A percentile compares a stretch with the other conserved stretches of the same genome.
These are phyloP conservation scores for Cassiopea andromeda DNA, from an alignment of 30 jellyfish, hydroid and myxozoan genomes.

Conservation along the genomic window DNA sequence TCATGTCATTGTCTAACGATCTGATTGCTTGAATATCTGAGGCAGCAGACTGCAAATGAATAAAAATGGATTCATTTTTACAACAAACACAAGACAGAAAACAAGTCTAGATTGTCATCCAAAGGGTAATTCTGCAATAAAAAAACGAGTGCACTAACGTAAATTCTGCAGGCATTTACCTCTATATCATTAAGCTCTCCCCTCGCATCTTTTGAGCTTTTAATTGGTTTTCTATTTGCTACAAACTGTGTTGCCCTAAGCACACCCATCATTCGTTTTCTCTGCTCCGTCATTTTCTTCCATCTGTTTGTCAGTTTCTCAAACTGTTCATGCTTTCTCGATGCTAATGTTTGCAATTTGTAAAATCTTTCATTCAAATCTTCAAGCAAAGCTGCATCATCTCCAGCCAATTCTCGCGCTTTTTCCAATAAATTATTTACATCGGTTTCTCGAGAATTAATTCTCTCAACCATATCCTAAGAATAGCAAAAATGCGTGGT, in stretches of 20 bases:
- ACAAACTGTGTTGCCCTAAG: slow-evolving; percentile 63
- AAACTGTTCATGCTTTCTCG: slow-evolving; percentile 66
- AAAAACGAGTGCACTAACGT: neutral
- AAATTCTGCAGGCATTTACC: neutral
- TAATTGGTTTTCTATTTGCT: slow-evolving; percentile 33
- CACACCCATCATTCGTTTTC: slow-evolving; percentile 74
- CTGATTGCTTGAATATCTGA: slow-evolving; percentile 35
- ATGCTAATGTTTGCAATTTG: slow-evolving; percentile 64
- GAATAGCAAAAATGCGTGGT: neutral
- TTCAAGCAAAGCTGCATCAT: slow-evolving; percentile 55
- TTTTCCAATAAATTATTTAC: slow-evolving; percentile 61
- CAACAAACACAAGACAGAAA: neutral
- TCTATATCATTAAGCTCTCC: slow-evolving; percentile 38
- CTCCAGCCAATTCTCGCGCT: slow-evolving; percentile 75
- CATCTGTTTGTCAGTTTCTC: slow-evolving; percentile 54
- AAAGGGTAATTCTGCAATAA: neutral
- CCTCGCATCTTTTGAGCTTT: slow-evolving; percentile 73
- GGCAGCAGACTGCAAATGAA: slow-evolving; percentile 18
- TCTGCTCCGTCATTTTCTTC: slow-evolving; percentile 72
- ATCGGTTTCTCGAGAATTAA: slow-evolving; percentile 73
- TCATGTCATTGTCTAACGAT: slow-evolving; percentile 12
- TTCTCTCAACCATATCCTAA: slow-evolving; percentile 77
- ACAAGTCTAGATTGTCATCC: neutral
- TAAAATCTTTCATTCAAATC: slow-evolving; percentile 74
- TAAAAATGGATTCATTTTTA: neutral